phyloP scores from a whole-genome alignment of 2,113 vertebrate genomes.

The Rhinopomastus cyanomelas region DNA sequence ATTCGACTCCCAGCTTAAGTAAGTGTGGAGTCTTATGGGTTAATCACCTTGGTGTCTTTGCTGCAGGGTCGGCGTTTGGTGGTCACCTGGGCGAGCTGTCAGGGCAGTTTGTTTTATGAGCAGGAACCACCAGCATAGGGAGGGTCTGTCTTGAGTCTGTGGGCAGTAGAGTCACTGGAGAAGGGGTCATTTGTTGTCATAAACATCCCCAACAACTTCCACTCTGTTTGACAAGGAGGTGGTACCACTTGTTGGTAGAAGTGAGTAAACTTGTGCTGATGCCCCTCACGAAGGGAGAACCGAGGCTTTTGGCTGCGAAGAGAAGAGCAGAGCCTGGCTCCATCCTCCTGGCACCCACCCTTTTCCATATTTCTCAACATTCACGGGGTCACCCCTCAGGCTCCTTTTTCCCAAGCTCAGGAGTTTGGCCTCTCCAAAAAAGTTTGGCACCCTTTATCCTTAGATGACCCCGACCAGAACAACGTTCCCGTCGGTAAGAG shows the following conservation, averaged over 20 bases:
- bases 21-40: neutral
- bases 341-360: too few species aligned
- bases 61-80: neutral
- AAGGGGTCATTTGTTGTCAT: neutral
- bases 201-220: neutral
- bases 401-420: too few species aligned
- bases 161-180: neutral
- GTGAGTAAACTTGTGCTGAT: neutral
- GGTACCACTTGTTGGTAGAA: neutral
- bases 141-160: neutral
- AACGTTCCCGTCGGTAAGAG: neutral
- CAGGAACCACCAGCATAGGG: neutral
- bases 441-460: neutral
- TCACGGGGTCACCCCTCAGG: too few species aligned
- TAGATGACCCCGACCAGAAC: constrained; percentile 5
- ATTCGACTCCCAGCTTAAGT: neutral
- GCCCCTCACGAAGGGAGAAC: neutral
- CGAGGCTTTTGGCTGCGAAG: neutral
- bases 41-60: neutral
- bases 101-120: neutral
- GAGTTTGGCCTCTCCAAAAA: neutral
- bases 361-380: too few species aligned
- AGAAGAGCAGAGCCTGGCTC: too few species aligned
- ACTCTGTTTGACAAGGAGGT: neutral
- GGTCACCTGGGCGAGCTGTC: neutral